These are phyloP conservation scores for Hemistola chrysoprasaria DNA, from an alignment of 2,888 invertebrate species.

Conservation along the genomic window DNA sequence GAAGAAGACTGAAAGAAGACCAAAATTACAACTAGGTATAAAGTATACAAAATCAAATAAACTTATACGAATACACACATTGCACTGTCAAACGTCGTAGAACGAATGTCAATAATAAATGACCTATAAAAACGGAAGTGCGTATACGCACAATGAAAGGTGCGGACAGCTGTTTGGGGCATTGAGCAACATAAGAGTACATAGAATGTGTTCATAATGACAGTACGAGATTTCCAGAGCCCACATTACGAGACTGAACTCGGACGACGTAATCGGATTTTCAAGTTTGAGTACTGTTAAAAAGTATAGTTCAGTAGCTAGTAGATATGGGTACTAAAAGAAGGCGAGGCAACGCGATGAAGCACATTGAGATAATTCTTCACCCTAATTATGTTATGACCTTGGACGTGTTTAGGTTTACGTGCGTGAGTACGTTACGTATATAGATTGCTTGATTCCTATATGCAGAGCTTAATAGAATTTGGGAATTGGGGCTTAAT, in stretches of 20 bases:
- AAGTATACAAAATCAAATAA: no score
- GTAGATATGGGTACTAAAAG: slow-evolving; percentile 4
- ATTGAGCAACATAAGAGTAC: slow-evolving; percentile 27
- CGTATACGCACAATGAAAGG: slow-evolving; percentile 21
- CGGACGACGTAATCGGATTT: not conserved
- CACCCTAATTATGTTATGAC: slow-evolving; percentile 46
- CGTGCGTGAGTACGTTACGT: slow-evolving; percentile 26
- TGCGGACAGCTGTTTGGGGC: slow-evolving; percentile 19
- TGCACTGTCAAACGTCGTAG: slow-evolving; percentile 1
- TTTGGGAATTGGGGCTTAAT: no score
- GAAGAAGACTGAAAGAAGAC: no score
- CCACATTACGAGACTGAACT: no score
- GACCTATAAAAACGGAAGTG: slow-evolving; percentile 10
- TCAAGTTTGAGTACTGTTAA: slow-evolving; percentile 2
- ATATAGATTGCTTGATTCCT: slow-evolving; percentile 14
- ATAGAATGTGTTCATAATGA: not conserved
- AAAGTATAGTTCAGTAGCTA: not conserved
- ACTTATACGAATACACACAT: not conserved
- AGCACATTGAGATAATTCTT: slow-evolving; percentile 25
- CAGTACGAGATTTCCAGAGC: slow-evolving; percentile 9
- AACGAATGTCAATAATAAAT: slow-evolving; percentile 6
- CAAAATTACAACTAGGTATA: no score
- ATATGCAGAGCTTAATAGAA: no score
- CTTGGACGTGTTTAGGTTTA: slow-evolving; percentile 51
- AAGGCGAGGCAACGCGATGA: slow-evolving; percentile 37